Evolutionary conservation across 1,140 invertebrate species (phyloP).

Genomic region (Chlorops oryzae): DNA sequence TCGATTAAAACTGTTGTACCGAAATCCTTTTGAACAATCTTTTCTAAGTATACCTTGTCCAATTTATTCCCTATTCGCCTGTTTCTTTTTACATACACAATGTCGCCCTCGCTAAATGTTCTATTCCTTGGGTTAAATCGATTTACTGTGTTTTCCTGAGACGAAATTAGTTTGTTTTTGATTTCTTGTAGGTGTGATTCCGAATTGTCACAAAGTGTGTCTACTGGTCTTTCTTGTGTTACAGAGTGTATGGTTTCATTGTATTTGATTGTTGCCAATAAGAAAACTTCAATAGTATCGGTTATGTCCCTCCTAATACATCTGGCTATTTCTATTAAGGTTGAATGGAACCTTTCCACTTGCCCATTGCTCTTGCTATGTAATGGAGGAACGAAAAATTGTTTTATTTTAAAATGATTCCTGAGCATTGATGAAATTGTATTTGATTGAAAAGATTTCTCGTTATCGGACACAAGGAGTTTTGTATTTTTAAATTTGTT

Average conservation of each 20-base stretch:
- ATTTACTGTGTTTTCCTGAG: background rate
- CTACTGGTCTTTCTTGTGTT: background rate
- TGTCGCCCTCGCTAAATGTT: background rate
- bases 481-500: background rate
- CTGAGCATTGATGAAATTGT: conserved; percentile 3
- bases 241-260: background rate
- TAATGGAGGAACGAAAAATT: background rate
- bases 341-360: conserved; percentile 2
- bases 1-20: conserved; percentile 5
- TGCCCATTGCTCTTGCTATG: conserved; percentile 8
- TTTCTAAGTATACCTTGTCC: background rate
- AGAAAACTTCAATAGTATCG: background rate
- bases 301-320: background rate
- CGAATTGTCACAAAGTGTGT: background rate
- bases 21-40: background rate
- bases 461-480: background rate
- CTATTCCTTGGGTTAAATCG: background rate
- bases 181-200: background rate
- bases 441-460: background rate
- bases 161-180: background rate
- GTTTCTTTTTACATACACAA: background rate
- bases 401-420: background rate
- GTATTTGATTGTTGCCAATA: background rate
- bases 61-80: conserved; percentile 1
- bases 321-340: background rate